These are phyloP conservation scores for Dromiciops gliroides DNA, from an alignment of 2,113 vertebrate species.

Conservation along the genomic window DNA sequence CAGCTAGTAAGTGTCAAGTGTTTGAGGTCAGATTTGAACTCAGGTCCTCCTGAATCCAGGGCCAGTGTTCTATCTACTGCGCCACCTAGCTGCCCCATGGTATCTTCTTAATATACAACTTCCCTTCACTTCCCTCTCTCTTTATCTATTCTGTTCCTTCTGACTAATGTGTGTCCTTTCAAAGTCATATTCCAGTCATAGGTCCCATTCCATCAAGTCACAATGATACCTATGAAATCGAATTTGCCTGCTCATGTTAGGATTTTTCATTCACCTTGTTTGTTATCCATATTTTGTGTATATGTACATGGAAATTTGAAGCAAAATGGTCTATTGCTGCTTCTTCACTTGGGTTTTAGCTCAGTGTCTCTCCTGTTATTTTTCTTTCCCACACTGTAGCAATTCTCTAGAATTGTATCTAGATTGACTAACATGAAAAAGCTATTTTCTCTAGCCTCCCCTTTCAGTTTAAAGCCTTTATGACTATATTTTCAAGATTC, in stretches of 20 bases:
- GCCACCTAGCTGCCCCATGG: too few species aligned
- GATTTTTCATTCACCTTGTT: neutral
- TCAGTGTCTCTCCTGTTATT: neutral
- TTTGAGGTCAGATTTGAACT: too few species aligned
- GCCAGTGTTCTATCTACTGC: too few species aligned
- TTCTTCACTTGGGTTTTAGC: constrained; percentile 13
- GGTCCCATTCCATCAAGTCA: neutral
- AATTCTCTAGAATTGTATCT: neutral
- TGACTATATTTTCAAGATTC: neutral
- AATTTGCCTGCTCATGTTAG: neutral
- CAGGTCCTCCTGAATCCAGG: too few species aligned
- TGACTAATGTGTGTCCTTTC: neutral
- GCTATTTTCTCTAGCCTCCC: neutral
- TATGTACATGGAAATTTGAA: neutral
- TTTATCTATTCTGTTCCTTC: neutral
- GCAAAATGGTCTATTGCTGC: neutral
- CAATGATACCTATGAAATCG: neutral
- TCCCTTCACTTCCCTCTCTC: neutral
- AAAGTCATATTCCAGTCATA: neutral
- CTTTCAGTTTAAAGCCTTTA: neutral
- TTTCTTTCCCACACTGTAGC: neutral
- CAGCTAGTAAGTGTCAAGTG: too few species aligned
- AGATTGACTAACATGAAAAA: neutral
- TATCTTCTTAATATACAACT: neutral
- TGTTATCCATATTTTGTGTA: neutral